Base-by-base conservation (phyloP, 1,140 invertebrate species). In the Hermetia illucens region DNA sequence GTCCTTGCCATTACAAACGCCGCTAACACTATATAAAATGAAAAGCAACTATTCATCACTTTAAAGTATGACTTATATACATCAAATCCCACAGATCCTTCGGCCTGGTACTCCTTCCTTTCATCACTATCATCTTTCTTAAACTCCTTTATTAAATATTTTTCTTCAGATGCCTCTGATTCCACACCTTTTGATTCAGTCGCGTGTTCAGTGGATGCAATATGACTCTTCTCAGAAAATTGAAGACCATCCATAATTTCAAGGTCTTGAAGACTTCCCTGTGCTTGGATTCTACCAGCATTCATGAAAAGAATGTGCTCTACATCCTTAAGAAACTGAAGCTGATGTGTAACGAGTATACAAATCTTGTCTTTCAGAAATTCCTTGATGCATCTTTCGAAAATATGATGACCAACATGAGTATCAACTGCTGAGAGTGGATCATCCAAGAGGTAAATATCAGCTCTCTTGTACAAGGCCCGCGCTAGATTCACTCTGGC, bases 301-400 rank as follows among this genome's bases (percentile, higher is more conserved):
- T 66, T 66, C 42, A 68, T 66, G 41, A 74, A 74, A 12, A 91
- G 57, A 57, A 72, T 57, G 50, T 70, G 71, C 51, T 86, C 74
- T 1, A 83, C 85, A 25, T 71, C 65, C 53, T 79, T 81, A 12
- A 94, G 66, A 52, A 84, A 86, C 45, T 92, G 86, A 20, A 93
- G 62, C 54, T 93, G 88, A 65, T 94, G 88, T 0, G 88, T 94
- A 12, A 90, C 84, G 17, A 94, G 57, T 25, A 77, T 79, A 1
- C 58, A 80, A 45, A 66, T 83, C 72, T 66, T 84, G 67, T 57
- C 78, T 65, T 69, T 35, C 8, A 90, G 58, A 52, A 77, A 77
- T n/a, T 76, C 76, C 15, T 66, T 65, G 27, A 82, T 76, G 38
- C 76, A 79, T 16, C 77, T 65, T 32, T 80, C 70, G 43, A 85